Percentiles rank a stretch among this genome's conserved stretches.
Conservation (phyloP, 2,113 vertebrate genomes). For the Ageneiosus marmoratus region DNA sequence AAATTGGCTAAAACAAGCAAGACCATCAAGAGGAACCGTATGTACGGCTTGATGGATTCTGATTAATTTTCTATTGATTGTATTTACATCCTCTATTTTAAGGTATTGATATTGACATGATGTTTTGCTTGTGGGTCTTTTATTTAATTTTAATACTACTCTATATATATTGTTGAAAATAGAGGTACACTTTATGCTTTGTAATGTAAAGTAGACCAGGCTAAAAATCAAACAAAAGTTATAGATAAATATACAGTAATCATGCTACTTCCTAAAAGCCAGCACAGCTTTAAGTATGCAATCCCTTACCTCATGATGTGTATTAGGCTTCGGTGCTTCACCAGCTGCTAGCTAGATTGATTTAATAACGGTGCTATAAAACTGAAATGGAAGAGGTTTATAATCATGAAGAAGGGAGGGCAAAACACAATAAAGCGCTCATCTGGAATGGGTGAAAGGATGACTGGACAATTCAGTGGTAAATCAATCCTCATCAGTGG, state of each 20-base stretch:
- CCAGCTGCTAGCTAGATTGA: conserved; percentile 22
- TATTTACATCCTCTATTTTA: neutral
- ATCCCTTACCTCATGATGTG: neutral
- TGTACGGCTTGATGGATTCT: no score
- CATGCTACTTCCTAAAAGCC: neutral
- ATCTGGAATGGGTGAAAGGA: conserved; percentile 35
- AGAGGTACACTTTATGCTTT: neutral
- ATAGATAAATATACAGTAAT: neutral
- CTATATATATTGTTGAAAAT: neutral
- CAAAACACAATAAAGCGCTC: conserved; percentile 33
- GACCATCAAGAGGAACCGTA: no score
- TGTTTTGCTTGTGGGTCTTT: no score
- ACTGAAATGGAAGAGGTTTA: conserved; percentile 29
- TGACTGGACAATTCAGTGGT: conserved; percentile 35
- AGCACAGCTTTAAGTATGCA: neutral
- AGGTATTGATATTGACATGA: no score
- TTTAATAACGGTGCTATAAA: conserved; percentile 45
- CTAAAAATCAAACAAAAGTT: neutral
- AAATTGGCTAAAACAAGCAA: no score
- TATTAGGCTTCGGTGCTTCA: neutral
- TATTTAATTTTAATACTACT: no score
- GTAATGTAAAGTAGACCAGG: neutral
- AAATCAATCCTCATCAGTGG: conserved; percentile 49
- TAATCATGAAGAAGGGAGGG: conserved; percentile 15
- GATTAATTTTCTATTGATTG: neutral